phyloP scores from a whole-genome alignment of 2,888 invertebrate genomes.

The Beris chalybata region DNA sequence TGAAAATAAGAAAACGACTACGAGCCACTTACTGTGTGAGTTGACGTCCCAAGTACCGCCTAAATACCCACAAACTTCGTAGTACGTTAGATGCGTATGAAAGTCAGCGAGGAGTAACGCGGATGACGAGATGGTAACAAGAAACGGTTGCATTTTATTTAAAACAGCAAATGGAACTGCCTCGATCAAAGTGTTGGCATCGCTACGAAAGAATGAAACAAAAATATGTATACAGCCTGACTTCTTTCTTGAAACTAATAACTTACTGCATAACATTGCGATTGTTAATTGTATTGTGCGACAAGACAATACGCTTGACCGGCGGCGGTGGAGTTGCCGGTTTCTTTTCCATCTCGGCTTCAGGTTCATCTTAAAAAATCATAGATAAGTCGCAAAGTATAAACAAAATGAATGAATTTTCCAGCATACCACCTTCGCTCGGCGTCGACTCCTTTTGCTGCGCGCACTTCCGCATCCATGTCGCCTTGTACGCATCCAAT shows the following conservation, averaged over 20 bases:
- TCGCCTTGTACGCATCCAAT: conserved; percentile 84
- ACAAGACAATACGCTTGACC: conserved; percentile 68
- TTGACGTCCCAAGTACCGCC: conserved; percentile 95
- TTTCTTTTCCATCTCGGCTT: conserved; percentile 66
- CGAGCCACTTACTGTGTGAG: conserved; percentile 76
- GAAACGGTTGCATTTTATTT: conserved; percentile 90
- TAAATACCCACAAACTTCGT: conserved; percentile 94
- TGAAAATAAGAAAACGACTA: background rate
- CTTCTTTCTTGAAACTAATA: background rate
- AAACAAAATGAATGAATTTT: background rate
- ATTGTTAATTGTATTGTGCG: conserved; percentile 75
- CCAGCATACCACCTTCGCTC: conserved; percentile 41
- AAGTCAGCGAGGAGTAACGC: conserved; percentile 87
- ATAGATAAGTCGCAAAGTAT: background rate
- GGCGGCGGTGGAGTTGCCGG: conserved; percentile 63
- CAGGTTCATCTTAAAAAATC: conserved; percentile 59
- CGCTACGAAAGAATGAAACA: conserved; percentile 60
- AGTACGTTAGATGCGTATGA: conserved; percentile 90
- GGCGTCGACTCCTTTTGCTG: conserved; percentile 59
- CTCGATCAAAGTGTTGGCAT: conserved; percentile 86
- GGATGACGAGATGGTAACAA: conserved; percentile 83
- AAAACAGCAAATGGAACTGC: conserved; percentile 84
- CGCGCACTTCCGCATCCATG: conserved; percentile 75
- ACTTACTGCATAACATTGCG: conserved; percentile 77
- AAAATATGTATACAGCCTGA: background rate